Conservation (phyloP, 1,140 invertebrate species). For the Homalodisca vitripennis region DNA sequence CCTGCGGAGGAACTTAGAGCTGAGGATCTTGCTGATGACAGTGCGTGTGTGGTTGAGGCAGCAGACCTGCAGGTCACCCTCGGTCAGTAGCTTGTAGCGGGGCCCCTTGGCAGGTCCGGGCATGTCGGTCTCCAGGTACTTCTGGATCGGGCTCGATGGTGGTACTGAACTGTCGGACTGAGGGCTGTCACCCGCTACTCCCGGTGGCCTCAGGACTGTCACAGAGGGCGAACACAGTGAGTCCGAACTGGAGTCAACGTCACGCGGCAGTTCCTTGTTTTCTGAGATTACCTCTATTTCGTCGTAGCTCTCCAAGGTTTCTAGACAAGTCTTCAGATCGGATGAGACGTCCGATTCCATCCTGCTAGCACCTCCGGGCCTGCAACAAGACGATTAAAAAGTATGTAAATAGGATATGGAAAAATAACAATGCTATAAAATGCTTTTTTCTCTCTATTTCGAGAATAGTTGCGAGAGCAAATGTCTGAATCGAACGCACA, state of each 20-base stretch:
- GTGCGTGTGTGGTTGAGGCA: constrained; percentile 76
- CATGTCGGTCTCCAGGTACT: background rate
- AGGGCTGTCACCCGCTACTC: background rate
- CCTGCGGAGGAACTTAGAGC: constrained; percentile 73
- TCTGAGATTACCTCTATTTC: constrained; percentile 12
- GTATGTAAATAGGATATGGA: too few species aligned
- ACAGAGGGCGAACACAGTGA: background rate
- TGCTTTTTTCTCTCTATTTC: too few species aligned
- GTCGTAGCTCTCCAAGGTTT: background rate
- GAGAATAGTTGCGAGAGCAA: too few species aligned
- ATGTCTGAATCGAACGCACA: too few species aligned
- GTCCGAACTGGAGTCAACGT: background rate
- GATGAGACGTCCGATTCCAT: background rate
- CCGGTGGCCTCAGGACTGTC: background rate
- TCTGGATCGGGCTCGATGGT: background rate
- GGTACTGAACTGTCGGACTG: background rate
- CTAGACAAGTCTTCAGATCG: background rate
- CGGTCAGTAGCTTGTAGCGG: constrained; percentile 71
- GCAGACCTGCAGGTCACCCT: constrained; percentile 71
- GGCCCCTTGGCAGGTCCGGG: constrained; percentile 50
- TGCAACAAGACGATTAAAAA: too few species aligned
- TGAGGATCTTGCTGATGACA: constrained; percentile 78
- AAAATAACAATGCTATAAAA: too few species aligned
- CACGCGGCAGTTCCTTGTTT: background rate
- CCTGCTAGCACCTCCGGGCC: background rate